Evolutionary conservation across 2,113 vertebrate species (phyloP), one percentile per base, ranked within the genome.

Genomic region (Zonotrichia leucophrys): DNA sequence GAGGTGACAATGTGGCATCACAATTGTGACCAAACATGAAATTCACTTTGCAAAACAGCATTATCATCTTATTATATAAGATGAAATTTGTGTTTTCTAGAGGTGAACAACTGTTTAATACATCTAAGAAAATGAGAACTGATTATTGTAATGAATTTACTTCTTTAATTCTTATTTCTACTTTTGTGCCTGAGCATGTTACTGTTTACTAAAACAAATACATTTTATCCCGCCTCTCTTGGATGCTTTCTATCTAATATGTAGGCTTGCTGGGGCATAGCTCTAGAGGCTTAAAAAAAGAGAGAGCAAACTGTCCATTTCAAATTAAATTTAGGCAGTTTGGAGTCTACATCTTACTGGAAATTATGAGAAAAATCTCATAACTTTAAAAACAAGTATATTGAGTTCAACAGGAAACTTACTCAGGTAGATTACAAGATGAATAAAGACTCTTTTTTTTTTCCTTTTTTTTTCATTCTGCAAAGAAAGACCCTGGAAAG

Each of bases 171-270:
- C 31, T 28, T 79, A 59, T 73, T 95, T 83, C 55, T 86, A 10
- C 68, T 63, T 80, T 79, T 93, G 20, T 92, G 93, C 52, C 92
- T 94, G 78, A 86, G 59, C 93, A 95, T 66, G 93, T 95, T 91
- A 60, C 63, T 95, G 75, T 97, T 97, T 95, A 95, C 87, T 91
- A 90, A 91, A 95, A 85, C 94, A 94, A 92, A 70, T 62, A 90
- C 13, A 75, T 33, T 66, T 92, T 92, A 69, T 88, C 33, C 72
- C 31, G 46, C n/a, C 10, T 6, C 50, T 85, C 82, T 93, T 94
- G 67, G 41, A 80, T 2, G 39, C 42, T 92, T 39, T 66, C 33
- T 72, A 37, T 84, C 91, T 91, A 89, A 80, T 83, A 55, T n/a
- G 30, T 44, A 95, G 78, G 41, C 91, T 80, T 94, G 75, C 85